phyloP scores from a whole-genome alignment of 1,140 invertebrate species.

The Drosophila equinoxialis region DNA sequence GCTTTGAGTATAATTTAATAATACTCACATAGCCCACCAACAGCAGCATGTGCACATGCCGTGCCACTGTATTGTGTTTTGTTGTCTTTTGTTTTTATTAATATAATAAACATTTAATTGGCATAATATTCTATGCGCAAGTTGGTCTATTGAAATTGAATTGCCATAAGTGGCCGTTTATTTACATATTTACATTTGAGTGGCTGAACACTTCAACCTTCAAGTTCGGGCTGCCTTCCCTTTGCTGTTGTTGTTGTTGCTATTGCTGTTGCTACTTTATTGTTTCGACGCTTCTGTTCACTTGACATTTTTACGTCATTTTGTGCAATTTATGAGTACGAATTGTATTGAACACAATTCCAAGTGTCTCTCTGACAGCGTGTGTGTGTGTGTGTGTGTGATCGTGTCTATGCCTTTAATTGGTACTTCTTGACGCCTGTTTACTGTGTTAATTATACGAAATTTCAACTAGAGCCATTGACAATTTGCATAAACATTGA shows the following conservation, averaged over 20 bases:
- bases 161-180: slow-evolving; percentile 76
- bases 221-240: slow-evolving; percentile 20
- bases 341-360: slow-evolving; percentile 47
- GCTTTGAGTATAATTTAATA: slow-evolving; percentile 58
- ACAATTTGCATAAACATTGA: slow-evolving; percentile 76
- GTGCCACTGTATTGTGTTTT: background rate
- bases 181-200: slow-evolving; percentile 73
- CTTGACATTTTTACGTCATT: slow-evolving; percentile 55
- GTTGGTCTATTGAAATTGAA: slow-evolving; percentile 47
- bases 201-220: slow-evolving; percentile 61
- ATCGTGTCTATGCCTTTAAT: slow-evolving; percentile 57
- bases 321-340: slow-evolving; percentile 70
- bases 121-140: slow-evolving; percentile 53
- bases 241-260: slow-evolving; percentile 71
- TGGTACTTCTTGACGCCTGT: slow-evolving; percentile 60
- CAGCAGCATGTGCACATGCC: slow-evolving; percentile 40
- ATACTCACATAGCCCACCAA: slow-evolving; percentile 16
- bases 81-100: slow-evolving; percentile 60
- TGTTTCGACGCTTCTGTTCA: slow-evolving; percentile 26
- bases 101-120: slow-evolving; percentile 69
- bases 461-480: slow-evolving; percentile 52
- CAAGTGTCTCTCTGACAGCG: background rate
- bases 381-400: background rate
- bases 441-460: slow-evolving; percentile 46
- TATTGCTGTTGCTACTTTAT: slow-evolving; percentile 30